Percentiles rank a stretch among this genome's conserved stretches.
Evolutionary conservation across 2,113 vertebrate species (phyloP).

Genomic region (Channa argus): DNA sequence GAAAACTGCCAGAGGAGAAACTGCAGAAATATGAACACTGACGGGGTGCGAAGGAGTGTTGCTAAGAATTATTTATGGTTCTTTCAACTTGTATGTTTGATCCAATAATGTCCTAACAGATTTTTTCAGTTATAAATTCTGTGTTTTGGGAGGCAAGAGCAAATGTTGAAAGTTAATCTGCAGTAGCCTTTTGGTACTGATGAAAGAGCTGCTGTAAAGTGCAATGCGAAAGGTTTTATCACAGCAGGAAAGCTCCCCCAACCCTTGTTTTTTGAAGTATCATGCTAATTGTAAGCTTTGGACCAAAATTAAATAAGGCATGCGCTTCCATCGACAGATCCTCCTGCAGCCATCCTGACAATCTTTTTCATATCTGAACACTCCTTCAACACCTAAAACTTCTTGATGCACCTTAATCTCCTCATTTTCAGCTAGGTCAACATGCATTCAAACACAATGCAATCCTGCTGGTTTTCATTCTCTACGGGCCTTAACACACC

Average conservation of each 20-base stretch:
- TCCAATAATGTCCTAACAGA: slow-evolving; percentile 2
- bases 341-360: slow-evolving; percentile 17
- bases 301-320: slow-evolving; percentile 45
- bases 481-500: background rate
- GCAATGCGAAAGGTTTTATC: slow-evolving; percentile 11
- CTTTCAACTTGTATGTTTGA: slow-evolving; percentile 39
- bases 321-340: slow-evolving; percentile 37
- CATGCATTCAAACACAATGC: background rate
- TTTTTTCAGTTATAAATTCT: slow-evolving; percentile 14
- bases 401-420: slow-evolving; percentile 7
- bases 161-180: slow-evolving; percentile 40
- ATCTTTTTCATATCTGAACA: slow-evolving; percentile 16
- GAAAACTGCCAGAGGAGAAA: slow-evolving; percentile 24
- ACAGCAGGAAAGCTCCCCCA: slow-evolving; percentile 15
- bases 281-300: slow-evolving; percentile 45
- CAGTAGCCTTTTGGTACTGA: slow-evolving; percentile 11
- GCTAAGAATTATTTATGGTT: slow-evolving; percentile 38
- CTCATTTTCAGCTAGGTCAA: background rate
- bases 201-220: slow-evolving; percentile 27
- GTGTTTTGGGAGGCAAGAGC: background rate
- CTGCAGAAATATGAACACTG: slow-evolving; percentile 10
- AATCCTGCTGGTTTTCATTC: background rate
- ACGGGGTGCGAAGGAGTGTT: slow-evolving; percentile 9
- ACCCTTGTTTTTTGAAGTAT: slow-evolving; percentile 14
- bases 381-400: background rate